Conservation (phyloP, 2,888 invertebrate genomes). For the Phortica magna region DNA sequence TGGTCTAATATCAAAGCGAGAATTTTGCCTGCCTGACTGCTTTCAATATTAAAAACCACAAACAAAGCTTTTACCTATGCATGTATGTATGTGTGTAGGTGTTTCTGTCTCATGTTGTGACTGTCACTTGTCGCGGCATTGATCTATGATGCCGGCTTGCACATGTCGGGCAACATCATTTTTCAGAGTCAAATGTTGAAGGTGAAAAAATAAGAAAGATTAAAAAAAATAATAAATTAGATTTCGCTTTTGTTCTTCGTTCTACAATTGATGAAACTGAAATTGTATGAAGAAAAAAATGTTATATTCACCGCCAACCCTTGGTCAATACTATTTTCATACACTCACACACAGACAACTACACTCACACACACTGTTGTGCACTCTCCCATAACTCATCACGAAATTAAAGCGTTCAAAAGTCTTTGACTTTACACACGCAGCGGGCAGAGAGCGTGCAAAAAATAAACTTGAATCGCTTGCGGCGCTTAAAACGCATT, state of each 20-base stretch:
- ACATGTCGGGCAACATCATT: conserved; percentile 30
- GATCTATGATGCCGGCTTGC: conserved; percentile 47
- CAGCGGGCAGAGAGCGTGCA: background rate
- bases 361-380: conserved; percentile 40
- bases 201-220: background rate
- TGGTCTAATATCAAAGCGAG: conserved; percentile 10
- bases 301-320: background rate
- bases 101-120: background rate
- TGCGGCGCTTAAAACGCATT: conserved; percentile 61
- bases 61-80: background rate
- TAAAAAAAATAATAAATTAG: conserved; percentile 5
- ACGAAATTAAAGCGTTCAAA: conserved; percentile 38
- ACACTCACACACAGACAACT: background rate
- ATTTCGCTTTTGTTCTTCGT: conserved; percentile 19
- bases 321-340: conserved; percentile 39
- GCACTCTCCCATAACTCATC: conserved; percentile 28
- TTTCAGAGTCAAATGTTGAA: conserved; percentile 43
- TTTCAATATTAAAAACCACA: conserved; percentile 28
- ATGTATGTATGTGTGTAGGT: background rate
- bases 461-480: conserved; percentile 41
- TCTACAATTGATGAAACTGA: conserved; percentile 35
- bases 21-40: background rate
- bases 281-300: conserved; percentile 42
- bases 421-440: conserved; percentile 61
- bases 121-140: conserved; percentile 32